A percentile compares a stretch with the other conserved stretches of the same genome.
Conservation (phyloP, 1,140 invertebrate genomes). For the Sycophila sp. region DNA sequence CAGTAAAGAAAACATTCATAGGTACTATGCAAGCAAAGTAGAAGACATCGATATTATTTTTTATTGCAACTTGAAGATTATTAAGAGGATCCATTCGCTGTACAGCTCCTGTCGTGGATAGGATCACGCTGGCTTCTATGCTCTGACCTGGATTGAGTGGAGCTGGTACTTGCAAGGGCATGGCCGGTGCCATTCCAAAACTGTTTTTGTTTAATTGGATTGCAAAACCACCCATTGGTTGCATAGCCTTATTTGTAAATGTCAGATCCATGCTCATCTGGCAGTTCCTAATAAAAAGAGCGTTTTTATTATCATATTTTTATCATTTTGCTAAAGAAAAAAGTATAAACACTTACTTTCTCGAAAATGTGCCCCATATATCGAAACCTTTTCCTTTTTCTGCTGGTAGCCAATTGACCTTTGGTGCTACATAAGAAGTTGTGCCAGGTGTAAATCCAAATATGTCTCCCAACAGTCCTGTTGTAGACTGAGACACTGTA, state of each 20-base stretch:
- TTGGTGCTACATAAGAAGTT: constrained; percentile 79
- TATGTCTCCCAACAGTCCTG: constrained; percentile 88
- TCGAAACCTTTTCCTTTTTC: constrained; percentile 98
- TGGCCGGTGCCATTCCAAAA: constrained; percentile 90
- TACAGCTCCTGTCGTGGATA: constrained; percentile 89
- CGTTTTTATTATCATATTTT: neutral
- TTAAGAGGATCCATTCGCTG: constrained; percentile 98
- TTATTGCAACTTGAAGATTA: constrained; percentile 96
- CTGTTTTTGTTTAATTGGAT: constrained; percentile 99
- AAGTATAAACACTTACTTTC: constrained; percentile 67
- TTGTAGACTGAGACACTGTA: constrained; percentile 66
- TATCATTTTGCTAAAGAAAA: neutral
- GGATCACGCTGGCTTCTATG: constrained; percentile 78
- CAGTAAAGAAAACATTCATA: constrained; percentile 91
- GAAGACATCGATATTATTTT: constrained; percentile 99
- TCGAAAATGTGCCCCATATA: constrained; percentile 93
- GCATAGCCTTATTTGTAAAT: constrained; percentile 98
- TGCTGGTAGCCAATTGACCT: constrained; percentile 92
- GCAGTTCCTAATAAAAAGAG: constrained; percentile 72
- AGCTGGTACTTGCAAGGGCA: constrained; percentile 81
- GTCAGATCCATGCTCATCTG: constrained; percentile 96
- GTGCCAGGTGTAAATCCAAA: constrained; percentile 82
- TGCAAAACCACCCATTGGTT: constrained; percentile 95
- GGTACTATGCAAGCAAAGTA: constrained; percentile 97
- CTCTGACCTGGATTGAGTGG: constrained; percentile 87